Evolutionary conservation across 2,797 vertebrate genomes (phyloP).

Genomic region (Chiloscyllium punctatum): DNA sequence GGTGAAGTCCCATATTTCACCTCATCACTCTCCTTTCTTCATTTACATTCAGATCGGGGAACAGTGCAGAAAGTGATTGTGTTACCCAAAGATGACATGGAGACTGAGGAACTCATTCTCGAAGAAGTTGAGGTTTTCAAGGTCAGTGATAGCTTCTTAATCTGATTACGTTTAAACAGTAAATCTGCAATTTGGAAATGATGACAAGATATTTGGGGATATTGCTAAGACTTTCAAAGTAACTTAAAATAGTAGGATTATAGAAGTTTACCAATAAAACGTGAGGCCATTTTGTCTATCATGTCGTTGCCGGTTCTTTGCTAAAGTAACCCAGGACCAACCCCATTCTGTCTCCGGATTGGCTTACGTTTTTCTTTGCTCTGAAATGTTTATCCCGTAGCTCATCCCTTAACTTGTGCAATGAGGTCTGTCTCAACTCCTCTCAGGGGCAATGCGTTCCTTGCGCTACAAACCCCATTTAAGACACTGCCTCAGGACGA

Average conservation of each 20-base stretch:
- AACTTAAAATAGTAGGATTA: background rate
- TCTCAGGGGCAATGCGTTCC: background rate
- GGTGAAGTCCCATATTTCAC: background rate
- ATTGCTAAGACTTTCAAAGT: background rate
- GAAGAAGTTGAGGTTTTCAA: slow-evolving; percentile 97
- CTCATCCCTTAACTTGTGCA: background rate
- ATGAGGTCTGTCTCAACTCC: background rate
- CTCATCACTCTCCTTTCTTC: background rate
- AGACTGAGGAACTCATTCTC: slow-evolving; percentile 89
- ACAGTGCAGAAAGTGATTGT: slow-evolving; percentile 97
- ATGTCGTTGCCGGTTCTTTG: background rate
- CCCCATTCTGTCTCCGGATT: background rate
- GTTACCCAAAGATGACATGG: slow-evolving; percentile 87
- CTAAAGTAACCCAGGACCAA: background rate
- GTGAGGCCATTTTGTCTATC: background rate
- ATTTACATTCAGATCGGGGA: slow-evolving; percentile 69
- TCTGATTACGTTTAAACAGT: background rate
- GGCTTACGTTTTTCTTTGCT: background rate
- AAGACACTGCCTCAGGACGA: background rate
- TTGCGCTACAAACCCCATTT: background rate
- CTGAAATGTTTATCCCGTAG: background rate
- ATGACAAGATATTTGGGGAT: background rate
- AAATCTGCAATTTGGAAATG: background rate
- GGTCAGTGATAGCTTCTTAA: slow-evolving; percentile 53
- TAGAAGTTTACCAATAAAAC: background rate